phyloP scores from a whole-genome alignment of 2,888 invertebrate species.

The Tortrix viridana region DNA sequence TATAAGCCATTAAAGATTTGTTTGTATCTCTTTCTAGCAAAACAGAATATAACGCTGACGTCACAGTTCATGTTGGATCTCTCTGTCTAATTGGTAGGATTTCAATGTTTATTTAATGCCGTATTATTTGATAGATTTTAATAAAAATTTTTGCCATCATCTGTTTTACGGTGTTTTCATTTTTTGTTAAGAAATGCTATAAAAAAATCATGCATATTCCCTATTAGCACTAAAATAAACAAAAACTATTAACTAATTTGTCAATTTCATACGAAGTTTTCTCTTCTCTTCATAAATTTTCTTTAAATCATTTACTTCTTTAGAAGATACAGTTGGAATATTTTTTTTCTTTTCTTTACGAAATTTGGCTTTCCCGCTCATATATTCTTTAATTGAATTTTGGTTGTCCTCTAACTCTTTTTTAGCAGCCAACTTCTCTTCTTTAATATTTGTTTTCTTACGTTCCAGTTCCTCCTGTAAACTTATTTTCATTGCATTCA shows the following conservation, averaged over 20 bases:
- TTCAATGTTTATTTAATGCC: too few species aligned
- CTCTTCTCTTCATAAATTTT: constrained; percentile 78
- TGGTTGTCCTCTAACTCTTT: constrained; percentile 76
- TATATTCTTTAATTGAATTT: constrained; percentile 66
- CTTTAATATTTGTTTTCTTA: constrained; percentile 72
- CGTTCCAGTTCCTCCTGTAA: constrained; percentile 80
- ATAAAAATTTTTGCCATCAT: too few species aligned
- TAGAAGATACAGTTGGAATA: constrained; percentile 46
- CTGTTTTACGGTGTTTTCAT: too few species aligned
- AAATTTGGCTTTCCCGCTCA: constrained; percentile 59
- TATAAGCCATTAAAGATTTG: too few species aligned
- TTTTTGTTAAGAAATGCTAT: too few species aligned
- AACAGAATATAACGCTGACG: too few species aligned
- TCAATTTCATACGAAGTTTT: constrained; percentile 59
- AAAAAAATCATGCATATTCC: too few species aligned
- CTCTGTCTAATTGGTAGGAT: too few species aligned
- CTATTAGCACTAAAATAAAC: constrained; percentile 1
- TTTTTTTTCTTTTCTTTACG: constrained; percentile 60
- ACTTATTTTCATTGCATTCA: constrained; percentile 75
- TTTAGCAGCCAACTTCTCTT: constrained; percentile 72
- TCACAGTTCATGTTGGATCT: too few species aligned
- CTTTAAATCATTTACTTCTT: constrained; percentile 77
- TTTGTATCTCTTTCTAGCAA: too few species aligned
- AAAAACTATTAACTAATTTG: constrained; percentile 20
- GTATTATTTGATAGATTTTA: too few species aligned